These are phyloP conservation scores for Drosophila robusta DNA, from an alignment of 2,888 invertebrate genomes.

Conservation along the genomic window DNA sequence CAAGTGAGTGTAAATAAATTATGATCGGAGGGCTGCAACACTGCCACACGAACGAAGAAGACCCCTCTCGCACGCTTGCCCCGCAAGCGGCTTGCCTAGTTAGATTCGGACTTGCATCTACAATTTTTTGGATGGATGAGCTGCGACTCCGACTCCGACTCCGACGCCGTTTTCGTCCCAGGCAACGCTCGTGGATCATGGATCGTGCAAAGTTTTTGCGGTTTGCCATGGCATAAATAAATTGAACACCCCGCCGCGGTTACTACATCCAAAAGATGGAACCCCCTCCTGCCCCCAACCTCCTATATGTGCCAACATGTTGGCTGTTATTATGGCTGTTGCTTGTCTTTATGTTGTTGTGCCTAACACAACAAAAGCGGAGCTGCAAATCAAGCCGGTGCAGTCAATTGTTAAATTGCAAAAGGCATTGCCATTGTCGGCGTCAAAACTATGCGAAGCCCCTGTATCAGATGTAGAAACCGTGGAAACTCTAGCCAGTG, in stretches of 20 bases:
- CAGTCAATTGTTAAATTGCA: slow-evolving; percentile 84
- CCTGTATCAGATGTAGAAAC: slow-evolving; percentile 43
- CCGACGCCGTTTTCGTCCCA: slow-evolving; percentile 8
- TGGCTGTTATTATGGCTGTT: slow-evolving; percentile 9
- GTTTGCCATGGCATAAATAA: slow-evolving; percentile 69
- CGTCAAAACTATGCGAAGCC: slow-evolving; percentile 57
- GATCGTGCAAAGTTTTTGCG: slow-evolving; percentile 66
- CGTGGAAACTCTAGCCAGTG: slow-evolving; percentile 55
- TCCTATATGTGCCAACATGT: slow-evolving; percentile 31
- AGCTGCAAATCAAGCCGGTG: slow-evolving; percentile 54
- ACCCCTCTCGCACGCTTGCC: too few relatives aligned
- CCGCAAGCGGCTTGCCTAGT: slow-evolving; percentile 4
- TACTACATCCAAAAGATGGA: slow-evolving; percentile 29
- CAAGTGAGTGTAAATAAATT: slow-evolving; percentile 65
- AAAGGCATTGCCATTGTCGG: slow-evolving; percentile 82
- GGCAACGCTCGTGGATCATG: slow-evolving; percentile 23
- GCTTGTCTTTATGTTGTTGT: slow-evolving; percentile 7
- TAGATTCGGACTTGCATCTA: slow-evolving; percentile 29
- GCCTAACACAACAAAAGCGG: slow-evolving; percentile 8
- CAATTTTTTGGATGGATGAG: slow-evolving; percentile 25
- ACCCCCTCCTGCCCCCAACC: not conserved
- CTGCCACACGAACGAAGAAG: slow-evolving; percentile 46
- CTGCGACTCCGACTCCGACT: slow-evolving; percentile 10
- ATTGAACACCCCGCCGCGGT: slow-evolving; percentile 50
- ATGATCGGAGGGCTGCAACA: slow-evolving; percentile 30